Percentiles rank a stretch among this genome's conserved stretches.
Evolutionary conservation across 1,140 invertebrate species (phyloP).

Genomic region (Danaus melanippus): DNA sequence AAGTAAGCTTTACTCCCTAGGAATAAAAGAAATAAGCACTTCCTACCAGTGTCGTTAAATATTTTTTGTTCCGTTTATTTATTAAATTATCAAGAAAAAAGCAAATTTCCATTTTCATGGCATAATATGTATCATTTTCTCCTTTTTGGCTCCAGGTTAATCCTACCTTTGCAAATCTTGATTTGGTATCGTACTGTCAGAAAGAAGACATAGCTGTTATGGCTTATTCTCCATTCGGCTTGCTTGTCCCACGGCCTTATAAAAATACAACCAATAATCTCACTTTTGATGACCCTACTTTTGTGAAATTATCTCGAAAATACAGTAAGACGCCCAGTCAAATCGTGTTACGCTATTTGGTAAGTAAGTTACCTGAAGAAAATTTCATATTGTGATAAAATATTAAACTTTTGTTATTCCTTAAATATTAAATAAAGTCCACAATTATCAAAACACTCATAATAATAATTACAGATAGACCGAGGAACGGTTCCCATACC

Average conservation of each 20-base stretch:
- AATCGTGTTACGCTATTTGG: slow-evolving; percentile 16
- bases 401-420: neutral
- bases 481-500: slow-evolving; percentile 5
- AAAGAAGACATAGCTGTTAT: slow-evolving; percentile 6
- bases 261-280: neutral
- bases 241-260: slow-evolving; percentile 7
- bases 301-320: slow-evolving; percentile 3
- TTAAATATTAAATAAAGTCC: neutral
- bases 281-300: slow-evolving; percentile 1
- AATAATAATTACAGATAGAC: slow-evolving; percentile 9
- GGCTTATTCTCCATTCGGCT: slow-evolving; percentile 9
- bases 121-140: no score
- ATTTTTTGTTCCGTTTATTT: no score
- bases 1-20: no score
- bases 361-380: neutral
- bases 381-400: neutral
- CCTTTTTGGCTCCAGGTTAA: slow-evolving; percentile 2
- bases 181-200: slow-evolving; percentile 13
- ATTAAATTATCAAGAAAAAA: no score
- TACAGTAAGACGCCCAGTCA: slow-evolving; percentile 9
- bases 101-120: no score
- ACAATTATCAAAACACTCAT: neutral
- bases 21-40: no score
- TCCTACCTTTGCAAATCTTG: slow-evolving; percentile 10
- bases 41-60: no score